phyloP scores from a whole-genome alignment of 1,140 invertebrate genomes.

The Papilio glaucus region DNA sequence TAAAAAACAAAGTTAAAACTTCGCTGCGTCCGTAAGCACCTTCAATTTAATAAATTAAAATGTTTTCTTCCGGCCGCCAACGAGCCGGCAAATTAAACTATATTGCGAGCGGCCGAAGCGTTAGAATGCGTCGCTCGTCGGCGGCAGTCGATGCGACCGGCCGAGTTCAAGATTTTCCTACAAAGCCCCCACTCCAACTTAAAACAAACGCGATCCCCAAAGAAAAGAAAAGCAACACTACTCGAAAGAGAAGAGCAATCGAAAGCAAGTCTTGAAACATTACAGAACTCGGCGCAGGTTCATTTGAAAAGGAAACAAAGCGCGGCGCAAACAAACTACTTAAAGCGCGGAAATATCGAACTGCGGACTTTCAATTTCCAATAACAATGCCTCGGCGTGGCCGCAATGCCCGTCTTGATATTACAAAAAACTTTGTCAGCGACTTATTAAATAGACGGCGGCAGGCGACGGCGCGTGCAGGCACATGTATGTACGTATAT shows the following conservation, averaged over 20 bases:
- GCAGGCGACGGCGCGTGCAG: not conserved
- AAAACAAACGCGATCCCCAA: slow-evolving; percentile 51
- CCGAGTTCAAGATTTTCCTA: slow-evolving; percentile 42
- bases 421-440: slow-evolving; percentile 45
- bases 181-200: slow-evolving; percentile 50
- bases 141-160: slow-evolving; percentile 35
- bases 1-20: slow-evolving; percentile 36
- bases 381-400: slow-evolving; percentile 55
- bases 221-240: slow-evolving; percentile 50
- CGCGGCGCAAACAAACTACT: slow-evolving; percentile 56
- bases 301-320: slow-evolving; percentile 65
- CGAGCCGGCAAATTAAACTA: not conserved
- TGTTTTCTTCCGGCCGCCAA: not conserved
- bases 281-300: slow-evolving; percentile 52
- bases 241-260: slow-evolving; percentile 55
- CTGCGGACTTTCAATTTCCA: slow-evolving; percentile 55
- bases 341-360: slow-evolving; percentile 60
- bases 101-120: slow-evolving; percentile 9
- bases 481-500: not conserved
- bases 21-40: slow-evolving; percentile 21
- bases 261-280: slow-evolving; percentile 57
- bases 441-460: slow-evolving; percentile 49
- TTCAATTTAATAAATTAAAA: slow-evolving; percentile 36
- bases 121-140: slow-evolving; percentile 29
- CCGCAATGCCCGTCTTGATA: slow-evolving; percentile 44